Evolutionary conservation across 2,113 vertebrate species (phyloP), one percentile per base, ranked within the genome.

Genomic region (Cichladusa arquata): DNA sequence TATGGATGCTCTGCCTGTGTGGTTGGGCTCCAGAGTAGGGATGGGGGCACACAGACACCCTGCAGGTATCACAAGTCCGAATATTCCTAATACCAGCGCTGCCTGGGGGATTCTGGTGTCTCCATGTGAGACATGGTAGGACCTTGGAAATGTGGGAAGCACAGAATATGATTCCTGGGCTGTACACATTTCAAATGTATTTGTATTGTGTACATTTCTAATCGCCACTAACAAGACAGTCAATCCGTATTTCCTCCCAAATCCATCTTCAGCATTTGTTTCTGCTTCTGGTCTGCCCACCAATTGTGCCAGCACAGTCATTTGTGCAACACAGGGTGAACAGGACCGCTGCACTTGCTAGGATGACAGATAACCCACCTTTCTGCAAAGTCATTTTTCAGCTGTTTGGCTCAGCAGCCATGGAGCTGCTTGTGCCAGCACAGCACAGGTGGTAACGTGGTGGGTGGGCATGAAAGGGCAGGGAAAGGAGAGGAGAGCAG

Each of bases 371-470:
- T 48, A 80, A 40, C 36, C 17, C 76, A 86, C 38, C 22, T 47
- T 76, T 80, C 3, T 76, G 74, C 62, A 65, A 88, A 90, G 92
- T 76, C 57, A 72, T 85, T 90, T 95, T 79, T 93, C 90, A 92
- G 62, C 48, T 61, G 57, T 48, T 72, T 72, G 73, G 53, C 81
- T 93, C 61, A 44, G 71, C 65, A 31, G 73, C 8, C 74, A 24
- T 50, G 42, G 31, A 87, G 28, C 33, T 14, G 56, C 72, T 67
- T 5, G 15, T 81, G 90, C 71, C 79, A 67, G 73, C 2, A 44
- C 12, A 82, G 88, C 74, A 72, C 81, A 88, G 92, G 82, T 72
- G 90, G 57, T 33, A 34, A 85, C 78, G 14, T 36, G 78, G 90
- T 42, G 18, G 92, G 92, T 70, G 85, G 92, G 90, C 89, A 66